Conservation (phyloP, 2,113 vertebrate species). For the Steatornis caripensis region DNA sequence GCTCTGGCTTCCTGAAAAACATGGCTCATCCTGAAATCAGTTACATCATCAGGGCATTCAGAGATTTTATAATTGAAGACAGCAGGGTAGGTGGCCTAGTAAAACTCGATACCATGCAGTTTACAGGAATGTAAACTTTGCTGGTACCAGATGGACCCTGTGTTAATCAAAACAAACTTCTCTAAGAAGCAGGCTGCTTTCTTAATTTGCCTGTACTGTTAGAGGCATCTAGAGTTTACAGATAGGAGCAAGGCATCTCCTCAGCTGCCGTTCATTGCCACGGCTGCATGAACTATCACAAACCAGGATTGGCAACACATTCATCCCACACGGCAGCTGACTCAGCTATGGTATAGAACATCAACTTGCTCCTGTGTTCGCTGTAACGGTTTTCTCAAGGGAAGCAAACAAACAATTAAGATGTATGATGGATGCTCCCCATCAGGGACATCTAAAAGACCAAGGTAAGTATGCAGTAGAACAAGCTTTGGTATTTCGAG, state of each 20-base stretch:
- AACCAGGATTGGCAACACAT: not conserved
- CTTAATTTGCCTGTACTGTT: not conserved
- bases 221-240: not conserved
- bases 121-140: not conserved
- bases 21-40: slow-evolving; percentile 6
- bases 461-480: not conserved
- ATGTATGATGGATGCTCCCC: not conserved
- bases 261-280: not conserved
- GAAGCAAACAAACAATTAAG: not conserved
- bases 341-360: not conserved
- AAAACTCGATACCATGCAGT: not conserved
- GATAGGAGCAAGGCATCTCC: not conserved
- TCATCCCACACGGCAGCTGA: not conserved
- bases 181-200: not conserved
- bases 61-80: not conserved
- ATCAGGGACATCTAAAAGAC: not conserved
- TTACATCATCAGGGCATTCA: not conserved
- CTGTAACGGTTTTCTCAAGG: not conserved
- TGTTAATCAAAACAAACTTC: slow-evolving; percentile 40
- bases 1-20: slow-evolving; percentile 17
- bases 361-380: not conserved
- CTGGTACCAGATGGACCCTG: slow-evolving; percentile 12
- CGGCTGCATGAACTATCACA: fast-evolving
- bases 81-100: slow-evolving; percentile 21
- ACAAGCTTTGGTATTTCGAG: not conserved